Evolutionary conservation across 2,888 invertebrate species (phyloP), one percentile per base, ranked within the genome.

Genomic region (Eretmocerus hayati): DNA sequence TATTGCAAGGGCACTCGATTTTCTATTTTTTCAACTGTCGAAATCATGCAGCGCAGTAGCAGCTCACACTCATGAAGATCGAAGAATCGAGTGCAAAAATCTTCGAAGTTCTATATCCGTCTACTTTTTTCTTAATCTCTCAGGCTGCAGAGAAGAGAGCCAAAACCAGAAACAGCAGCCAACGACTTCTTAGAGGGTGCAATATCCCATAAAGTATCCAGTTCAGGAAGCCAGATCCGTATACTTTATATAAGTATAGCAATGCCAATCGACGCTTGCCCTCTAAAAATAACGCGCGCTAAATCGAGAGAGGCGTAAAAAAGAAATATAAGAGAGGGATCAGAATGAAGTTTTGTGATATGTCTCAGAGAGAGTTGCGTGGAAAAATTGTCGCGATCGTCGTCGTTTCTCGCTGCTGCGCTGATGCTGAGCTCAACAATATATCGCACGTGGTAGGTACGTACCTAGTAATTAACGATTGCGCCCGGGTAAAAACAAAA

Each of bases 391-490:
- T 36, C 32, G 37, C 20, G 26, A 33, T 30, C 36, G 21, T 47
- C 31, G 31, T 42, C 21, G 15, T 42, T 4, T 15, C 18, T 18
- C 5, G 15, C 35, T 35, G 18, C 23, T 6, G 26, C 26, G 26
- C 26, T 26, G 26, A 6, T 26, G 26, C 26, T 26, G 26, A 6
- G n/a, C 11, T 26, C 26, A 9, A 26, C 26, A 11, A 26, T n/a
- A n/a, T n/a, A n/a, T n/a, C n/a, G n/a, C n/a, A n/a, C n/a, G n/a
- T n/a, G n/a, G n/a, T n/a, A n/a, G 16, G 9, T 22, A 1, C 33
- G n/a, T 33, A 39, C 36, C 18, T 30, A 30, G 33, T 44, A 48
- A 39, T 48, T 44, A 48, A 48, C 40, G 43, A 48, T 44, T 48
- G 35, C 20, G 20, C 26, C 8, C n/a, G 43, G 39, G 21, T 32